These are phyloP conservation scores for Trichopoda pennipes DNA, from an alignment of 2,888 invertebrate species.

Conservation along the genomic window DNA sequence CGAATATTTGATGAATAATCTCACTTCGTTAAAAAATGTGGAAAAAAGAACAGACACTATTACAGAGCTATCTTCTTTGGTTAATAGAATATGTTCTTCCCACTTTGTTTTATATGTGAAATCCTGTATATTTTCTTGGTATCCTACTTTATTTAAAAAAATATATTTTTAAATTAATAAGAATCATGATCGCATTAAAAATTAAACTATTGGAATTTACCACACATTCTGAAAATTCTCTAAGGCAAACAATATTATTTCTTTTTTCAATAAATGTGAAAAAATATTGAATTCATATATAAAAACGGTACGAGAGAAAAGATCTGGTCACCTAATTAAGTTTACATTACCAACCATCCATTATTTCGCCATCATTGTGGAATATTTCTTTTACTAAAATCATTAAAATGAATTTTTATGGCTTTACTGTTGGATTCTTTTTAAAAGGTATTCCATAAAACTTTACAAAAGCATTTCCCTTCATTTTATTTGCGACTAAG, in stretches of 20 bases:
- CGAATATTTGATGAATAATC: too few species aligned
- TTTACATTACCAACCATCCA: not conserved
- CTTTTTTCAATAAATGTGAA: not conserved
- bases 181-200: too few species aligned
- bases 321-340: slow-evolving; percentile 15
- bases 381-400: slow-evolving; percentile 13
- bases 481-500: slow-evolving; percentile 38
- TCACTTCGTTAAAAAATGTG: too few species aligned
- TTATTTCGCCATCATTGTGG: slow-evolving; percentile 14
- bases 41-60: too few species aligned
- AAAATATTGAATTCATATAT: not conserved
- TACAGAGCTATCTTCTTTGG: too few species aligned
- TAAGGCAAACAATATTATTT: not conserved
- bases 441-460: slow-evolving; percentile 23
- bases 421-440: slow-evolving; percentile 10
- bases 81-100: too few species aligned
- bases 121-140: too few species aligned
- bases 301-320: not conserved
- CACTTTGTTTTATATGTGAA: too few species aligned
- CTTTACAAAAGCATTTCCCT: slow-evolving; percentile 22
- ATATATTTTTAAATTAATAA: too few species aligned
- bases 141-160: too few species aligned
- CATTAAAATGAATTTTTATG: slow-evolving; percentile 38
- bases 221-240: too few species aligned
- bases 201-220: too few species aligned